Percentiles rank a stretch among this genome's conserved stretches.
Conservation (phyloP, 2,113 vertebrate genomes). For the Fregata magnificens region DNA sequence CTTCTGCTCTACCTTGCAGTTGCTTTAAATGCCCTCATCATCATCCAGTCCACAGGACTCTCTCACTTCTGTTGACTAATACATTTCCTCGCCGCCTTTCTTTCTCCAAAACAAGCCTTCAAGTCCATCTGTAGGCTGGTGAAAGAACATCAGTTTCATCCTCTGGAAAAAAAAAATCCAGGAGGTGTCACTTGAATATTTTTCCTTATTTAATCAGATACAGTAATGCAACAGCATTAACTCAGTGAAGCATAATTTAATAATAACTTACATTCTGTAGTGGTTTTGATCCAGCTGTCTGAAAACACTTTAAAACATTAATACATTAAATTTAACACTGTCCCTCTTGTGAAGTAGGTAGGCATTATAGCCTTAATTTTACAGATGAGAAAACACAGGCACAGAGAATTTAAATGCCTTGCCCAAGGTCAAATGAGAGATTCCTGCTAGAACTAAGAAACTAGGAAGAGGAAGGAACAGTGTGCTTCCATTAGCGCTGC, state of each 20-base stretch:
- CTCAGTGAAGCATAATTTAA: conserved; percentile 24
- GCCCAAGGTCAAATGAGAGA: conserved; percentile 51
- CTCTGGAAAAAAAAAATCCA: background rate
- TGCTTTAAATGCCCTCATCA: background rate
- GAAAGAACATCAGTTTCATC: background rate
- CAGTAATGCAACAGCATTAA: background rate
- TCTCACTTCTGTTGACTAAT: background rate
- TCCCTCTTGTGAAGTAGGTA: conserved; percentile 31
- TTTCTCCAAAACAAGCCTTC: background rate
- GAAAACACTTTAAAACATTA: conserved; percentile 53
- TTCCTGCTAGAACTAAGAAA: background rate
- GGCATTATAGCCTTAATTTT: conserved; percentile 54
- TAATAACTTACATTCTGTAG: conserved; percentile 43
- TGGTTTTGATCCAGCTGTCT: conserved; percentile 41
- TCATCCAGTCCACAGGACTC: background rate
- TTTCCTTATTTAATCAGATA: conserved; percentile 18
- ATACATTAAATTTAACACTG: conserved; percentile 42
- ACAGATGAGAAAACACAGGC: conserved; percentile 42
- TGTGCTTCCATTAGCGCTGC: background rate
- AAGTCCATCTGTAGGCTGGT: background rate
- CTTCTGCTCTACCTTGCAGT: background rate
- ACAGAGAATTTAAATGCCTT: conserved; percentile 38
- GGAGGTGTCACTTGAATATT: background rate
- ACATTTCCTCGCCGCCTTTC: background rate
- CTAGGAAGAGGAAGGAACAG: background rate